Evolutionary conservation across 1,140 invertebrate species (phyloP), one percentile per base, ranked within the genome.

Genomic region (Trinorchestia longiramus): DNA sequence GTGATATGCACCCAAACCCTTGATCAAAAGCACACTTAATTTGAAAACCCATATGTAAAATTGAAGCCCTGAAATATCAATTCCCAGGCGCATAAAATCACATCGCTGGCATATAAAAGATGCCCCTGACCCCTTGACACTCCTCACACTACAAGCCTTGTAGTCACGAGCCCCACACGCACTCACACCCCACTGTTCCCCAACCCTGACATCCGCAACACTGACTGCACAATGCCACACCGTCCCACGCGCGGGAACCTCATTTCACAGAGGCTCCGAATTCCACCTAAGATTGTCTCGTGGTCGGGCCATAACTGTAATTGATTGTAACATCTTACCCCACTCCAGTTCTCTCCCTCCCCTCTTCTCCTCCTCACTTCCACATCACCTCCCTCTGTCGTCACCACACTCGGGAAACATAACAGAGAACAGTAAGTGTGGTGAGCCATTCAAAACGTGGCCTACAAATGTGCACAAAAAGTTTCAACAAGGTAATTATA

Each of bases 271-370:
- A 77, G 62, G 62, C 62, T 77, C 15, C 62, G 62, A 77, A 77
- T 77, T 77, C 62, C 62, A 77, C 62, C 62, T 77, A 11, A 77
- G 28, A 77, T 11, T 77, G 62, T 77, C 62, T 77, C 62, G 62
- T 77, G 62, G 62, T 77, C 62, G 62, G 62, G 62, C 62, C 62
- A 77, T 77, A 77, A 77, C 62, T 77, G 62, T 77, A 77, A 77
- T 77, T 77, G 62, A 77, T 77, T 77, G 62, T 77, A 77, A 77
- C 62, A 77, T 77, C 62, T 77, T 77, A 15, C 62, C 62, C 28
- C 62, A 15, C 62, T 36, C 1, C 62, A 15, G 11, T 36, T 28
- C 19, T 19, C 47, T 19, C 47, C 47, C 6, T 19, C 47, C 19
- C 47, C 47, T 11, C 47, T 11, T 19, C 6, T 11, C 62, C 62